A percentile compares a stretch with the other conserved stretches of the same genome.
These are phyloP conservation scores for Brachypalpus laphriformis DNA, from an alignment of 2,888 invertebrate species.

Conservation along the genomic window DNA sequence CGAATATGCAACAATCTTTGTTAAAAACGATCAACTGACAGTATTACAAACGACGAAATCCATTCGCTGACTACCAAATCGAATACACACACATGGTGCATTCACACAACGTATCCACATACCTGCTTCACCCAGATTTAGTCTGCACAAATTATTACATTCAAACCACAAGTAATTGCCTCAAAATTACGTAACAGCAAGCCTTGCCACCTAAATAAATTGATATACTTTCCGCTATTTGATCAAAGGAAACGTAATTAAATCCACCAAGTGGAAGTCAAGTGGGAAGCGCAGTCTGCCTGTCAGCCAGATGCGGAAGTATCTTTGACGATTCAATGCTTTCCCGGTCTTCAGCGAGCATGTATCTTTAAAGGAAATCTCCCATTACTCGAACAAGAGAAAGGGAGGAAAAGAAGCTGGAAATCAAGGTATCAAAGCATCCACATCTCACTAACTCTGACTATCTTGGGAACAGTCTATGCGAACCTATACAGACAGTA, in stretches of 20 bases:
- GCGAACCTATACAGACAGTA: slow-evolving; percentile 51
- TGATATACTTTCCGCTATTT: not conserved
- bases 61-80: too few relatives aligned
- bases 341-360: slow-evolving; percentile 3
- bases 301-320: slow-evolving; percentile 50
- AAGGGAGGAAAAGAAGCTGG: slow-evolving; percentile 34
- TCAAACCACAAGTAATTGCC: not conserved
- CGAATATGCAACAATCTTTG: too few relatives aligned
- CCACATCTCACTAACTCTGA: not conserved
- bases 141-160: not conserved
- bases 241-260: slow-evolving; percentile 13
- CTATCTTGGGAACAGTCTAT: slow-evolving; percentile 36
- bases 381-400: slow-evolving; percentile 20
- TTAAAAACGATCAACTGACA: too few relatives aligned
- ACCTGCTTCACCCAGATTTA: too few relatives aligned
- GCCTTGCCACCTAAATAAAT: not conserved
- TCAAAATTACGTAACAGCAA: slow-evolving; percentile 4
- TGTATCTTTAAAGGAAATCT: slow-evolving; percentile 45
- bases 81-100: not conserved
- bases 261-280: slow-evolving; percentile 19
- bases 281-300: slow-evolving; percentile 17
- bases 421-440: slow-evolving; percentile 43
- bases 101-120: not conserved
- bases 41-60: too few relatives aligned
- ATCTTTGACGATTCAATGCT: slow-evolving; percentile 28